phyloP scores from a whole-genome alignment of 1,140 invertebrate genomes.

The Colletes gigas region DNA sequence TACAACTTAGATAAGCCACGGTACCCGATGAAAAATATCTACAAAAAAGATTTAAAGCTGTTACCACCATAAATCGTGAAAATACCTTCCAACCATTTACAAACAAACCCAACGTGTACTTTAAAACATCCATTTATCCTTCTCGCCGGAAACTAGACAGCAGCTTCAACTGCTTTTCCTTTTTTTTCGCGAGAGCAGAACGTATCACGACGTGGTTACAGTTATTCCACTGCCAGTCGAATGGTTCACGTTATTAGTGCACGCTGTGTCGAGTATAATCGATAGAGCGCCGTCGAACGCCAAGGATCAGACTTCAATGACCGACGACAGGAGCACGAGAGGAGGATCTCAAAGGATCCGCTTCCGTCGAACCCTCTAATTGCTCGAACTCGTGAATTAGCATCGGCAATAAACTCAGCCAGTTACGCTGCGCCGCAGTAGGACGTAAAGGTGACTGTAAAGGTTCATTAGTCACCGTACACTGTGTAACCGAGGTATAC shows the following conservation, averaged over 20 bases:
- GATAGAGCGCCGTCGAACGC: constrained; percentile 12
- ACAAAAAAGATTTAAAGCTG: too few species aligned
- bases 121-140: background rate
- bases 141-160: background rate
- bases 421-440: constrained; percentile 55
- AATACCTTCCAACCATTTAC: too few species aligned
- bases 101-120: background rate
- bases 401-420: constrained; percentile 66
- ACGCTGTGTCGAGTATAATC: constrained; percentile 1
- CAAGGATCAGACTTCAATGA: background rate
- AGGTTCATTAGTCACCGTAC: constrained; percentile 69
- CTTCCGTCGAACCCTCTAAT: constrained; percentile 60
- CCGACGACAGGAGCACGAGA: constrained; percentile 1
- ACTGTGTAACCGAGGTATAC: constrained; percentile 61
- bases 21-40: too few species aligned
- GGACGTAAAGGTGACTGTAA: constrained; percentile 63
- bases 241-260: background rate
- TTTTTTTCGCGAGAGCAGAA: background rate
- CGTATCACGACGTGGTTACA: background rate
- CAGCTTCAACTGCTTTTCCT: background rate
- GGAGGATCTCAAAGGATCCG: constrained; percentile 36
- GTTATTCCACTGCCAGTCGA: background rate
- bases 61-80: too few species aligned
- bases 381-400: constrained; percentile 65
- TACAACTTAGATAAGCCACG: too few species aligned